Base-by-base conservation (phyloP, 2,888 invertebrate genomes). In the Volucella bombylans region DNA sequence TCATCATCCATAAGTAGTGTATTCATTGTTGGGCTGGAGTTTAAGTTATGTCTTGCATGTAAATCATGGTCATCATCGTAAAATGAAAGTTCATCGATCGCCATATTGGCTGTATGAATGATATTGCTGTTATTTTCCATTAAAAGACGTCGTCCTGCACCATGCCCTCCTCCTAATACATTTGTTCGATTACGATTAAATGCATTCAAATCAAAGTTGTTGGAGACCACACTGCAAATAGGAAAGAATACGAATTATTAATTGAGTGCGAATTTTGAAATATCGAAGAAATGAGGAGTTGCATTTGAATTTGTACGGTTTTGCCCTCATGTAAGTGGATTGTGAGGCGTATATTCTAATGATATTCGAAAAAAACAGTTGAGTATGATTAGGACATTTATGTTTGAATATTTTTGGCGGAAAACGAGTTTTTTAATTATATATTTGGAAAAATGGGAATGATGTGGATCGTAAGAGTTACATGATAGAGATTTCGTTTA, bases 181-280 rank as follows among this genome's bases (percentile, higher is more conserved):
- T 59, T 72, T 9, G 59, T 61, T 49, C 72, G 67, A 67, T 65
- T 76, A n/a, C 81, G 72, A 73, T 69, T 62, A 41, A 73, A 79
- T 41, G 93, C 93, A 89, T 93, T 93, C 31, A 93, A 92, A 81
- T 90, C 92, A 91, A 93, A 93, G 88, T 90, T 93, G 59, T 93
- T 93, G 0, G 93, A 93, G 86, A 93, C 93, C 82, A 93, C 89
- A 87, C 93, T 93, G 92, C 4, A 89, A 88, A 61, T 1, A 92
- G 90, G 86, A 87, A 89, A 81, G 76, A 76, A 15, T 45, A 45
- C 15, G 41, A n/a, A 9, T 38, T 1, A 59, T 77, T 69, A 82
- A 18, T 47, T 14, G 31, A 10, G 38, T 14, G 41, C 0, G 18
- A 18, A 18, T 50, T 23, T n/a, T 10, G 11, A 9, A 10, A 6